Evolutionary conservation across 37 sponge, comb jelly and placozoan species (phyloP), one percentile per base, ranked within the genome.

Genomic region (Cladorhizidae sp.): DNA sequence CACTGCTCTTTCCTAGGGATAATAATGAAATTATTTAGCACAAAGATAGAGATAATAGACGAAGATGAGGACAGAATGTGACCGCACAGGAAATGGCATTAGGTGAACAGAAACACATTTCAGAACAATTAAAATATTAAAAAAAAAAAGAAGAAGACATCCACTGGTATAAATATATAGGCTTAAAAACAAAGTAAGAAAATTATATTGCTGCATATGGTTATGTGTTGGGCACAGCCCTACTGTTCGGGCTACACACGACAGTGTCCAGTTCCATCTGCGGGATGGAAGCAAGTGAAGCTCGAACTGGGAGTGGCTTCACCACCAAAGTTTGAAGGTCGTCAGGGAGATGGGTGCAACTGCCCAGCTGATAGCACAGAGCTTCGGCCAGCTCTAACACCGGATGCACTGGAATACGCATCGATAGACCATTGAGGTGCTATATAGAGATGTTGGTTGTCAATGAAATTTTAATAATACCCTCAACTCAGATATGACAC

Each of bases 361-460:
- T 54, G 1, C 75, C 87, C 33, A 95, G 29, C 69, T 92, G 94
- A 6, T 73, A 76, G 51, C 85, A 92, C n/a, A 92, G 58, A 2
- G 57, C 73, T 77, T 93, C 94, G 12, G 97, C 94, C 5, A 74
- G 67, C 35, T 75, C 74, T 33, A 96, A 83, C 18, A 90, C 40
- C 17, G 88, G 65, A 11, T 74, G 64, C 18, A 87, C 55, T 50
- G 91, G 83, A 8, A 96, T 72, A 0, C 40, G 31, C 74, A 61
- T 70, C 12, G 97, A 25, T 15, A 96, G 80, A 17, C 80, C 89
- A 52, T 96, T 96, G 57, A 93, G 83, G 67, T 88, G 80, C 97
- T 96, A 63, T 45, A 50, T n/a, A n/a, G n/a, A n/a, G n/a, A n/a
- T n/a, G n/a, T n/a, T n/a, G n/a, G n/a, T n/a, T n/a, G n/a, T n/a